Evolutionary conservation across 2,888 invertebrate genomes (phyloP).

Genomic region (Dryocosmus kuriphilus): DNA sequence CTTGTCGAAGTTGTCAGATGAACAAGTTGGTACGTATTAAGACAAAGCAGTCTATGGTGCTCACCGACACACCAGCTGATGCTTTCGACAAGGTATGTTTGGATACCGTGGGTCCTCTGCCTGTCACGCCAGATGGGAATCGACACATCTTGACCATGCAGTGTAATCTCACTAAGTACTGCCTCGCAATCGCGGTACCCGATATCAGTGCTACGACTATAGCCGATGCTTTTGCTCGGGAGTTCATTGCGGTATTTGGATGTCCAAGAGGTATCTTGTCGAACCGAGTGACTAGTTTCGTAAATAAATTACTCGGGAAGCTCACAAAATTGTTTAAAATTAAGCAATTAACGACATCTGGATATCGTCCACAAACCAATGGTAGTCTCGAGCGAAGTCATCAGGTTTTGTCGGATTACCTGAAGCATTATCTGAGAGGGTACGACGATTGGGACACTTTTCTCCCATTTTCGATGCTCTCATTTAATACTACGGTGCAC

Average conservation of each 20-base stretch:
- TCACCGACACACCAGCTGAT: neutral
- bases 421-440: neutral
- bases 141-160: neutral
- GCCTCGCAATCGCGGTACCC: too few relatives aligned
- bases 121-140: neutral
- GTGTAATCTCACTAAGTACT: neutral
- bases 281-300: neutral
- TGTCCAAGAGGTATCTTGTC: too few relatives aligned
- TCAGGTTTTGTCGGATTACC: neutral
- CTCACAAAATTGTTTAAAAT: neutral
- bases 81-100: constrained; percentile 1
- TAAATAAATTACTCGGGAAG: neutral
- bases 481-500: neutral
- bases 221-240: too few relatives aligned
- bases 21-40: neutral
- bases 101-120: neutral
- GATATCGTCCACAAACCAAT: neutral
- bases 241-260: too few relatives aligned
- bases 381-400: neutral
- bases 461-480: neutral
- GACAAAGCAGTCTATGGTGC: neutral
- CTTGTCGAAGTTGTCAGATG: neutral
- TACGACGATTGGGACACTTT: neutral
- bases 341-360: neutral
- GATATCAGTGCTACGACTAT: too few relatives aligned